Conservation (phyloP, 2,888 invertebrate species). For the Caenorhabditis parvicauda region DNA sequence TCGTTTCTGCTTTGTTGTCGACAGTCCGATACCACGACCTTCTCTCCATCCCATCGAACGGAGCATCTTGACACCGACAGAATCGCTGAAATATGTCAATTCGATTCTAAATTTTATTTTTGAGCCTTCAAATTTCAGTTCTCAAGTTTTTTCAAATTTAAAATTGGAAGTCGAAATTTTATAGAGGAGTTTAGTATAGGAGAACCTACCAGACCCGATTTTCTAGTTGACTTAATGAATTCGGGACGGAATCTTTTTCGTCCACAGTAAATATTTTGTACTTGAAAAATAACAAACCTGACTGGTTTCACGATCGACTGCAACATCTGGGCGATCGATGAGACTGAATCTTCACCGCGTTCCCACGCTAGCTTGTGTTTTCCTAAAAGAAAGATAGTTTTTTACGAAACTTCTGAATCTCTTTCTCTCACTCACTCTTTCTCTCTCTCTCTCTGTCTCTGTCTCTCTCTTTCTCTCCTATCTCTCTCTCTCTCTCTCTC, state of each 20-base stretch:
- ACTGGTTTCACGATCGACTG: constrained; percentile 48
- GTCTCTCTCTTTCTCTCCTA: too few relatives aligned
- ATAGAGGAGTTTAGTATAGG: not conserved
- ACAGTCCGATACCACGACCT: constrained; percentile 78
- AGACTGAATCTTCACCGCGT: constrained; percentile 24
- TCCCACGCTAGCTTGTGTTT: constrained; percentile 54
- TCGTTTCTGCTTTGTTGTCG: constrained; percentile 36
- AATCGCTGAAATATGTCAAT: constrained; percentile 73
- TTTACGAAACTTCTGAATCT: too few relatives aligned
- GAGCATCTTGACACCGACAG: constrained; percentile 81
- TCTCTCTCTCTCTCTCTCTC: too few relatives aligned
- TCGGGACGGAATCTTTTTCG: too few relatives aligned
- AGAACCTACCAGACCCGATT: too few relatives aligned
- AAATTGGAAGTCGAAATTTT: not conserved
- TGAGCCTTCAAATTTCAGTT: not conserved
- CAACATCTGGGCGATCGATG: constrained; percentile 34
- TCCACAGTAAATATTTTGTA: too few relatives aligned
- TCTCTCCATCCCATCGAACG: constrained; percentile 88
- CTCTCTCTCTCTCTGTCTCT: too few relatives aligned
- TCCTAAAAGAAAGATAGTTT: constrained; percentile 1
- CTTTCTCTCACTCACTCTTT: too few relatives aligned
- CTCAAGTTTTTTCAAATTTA: not conserved
- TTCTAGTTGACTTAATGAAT: too few relatives aligned
- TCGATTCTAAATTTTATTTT: not conserved
- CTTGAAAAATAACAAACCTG: constrained; percentile 35